Conservation (phyloP, 2,888 invertebrate species). For the Achlya flavicornis region DNA sequence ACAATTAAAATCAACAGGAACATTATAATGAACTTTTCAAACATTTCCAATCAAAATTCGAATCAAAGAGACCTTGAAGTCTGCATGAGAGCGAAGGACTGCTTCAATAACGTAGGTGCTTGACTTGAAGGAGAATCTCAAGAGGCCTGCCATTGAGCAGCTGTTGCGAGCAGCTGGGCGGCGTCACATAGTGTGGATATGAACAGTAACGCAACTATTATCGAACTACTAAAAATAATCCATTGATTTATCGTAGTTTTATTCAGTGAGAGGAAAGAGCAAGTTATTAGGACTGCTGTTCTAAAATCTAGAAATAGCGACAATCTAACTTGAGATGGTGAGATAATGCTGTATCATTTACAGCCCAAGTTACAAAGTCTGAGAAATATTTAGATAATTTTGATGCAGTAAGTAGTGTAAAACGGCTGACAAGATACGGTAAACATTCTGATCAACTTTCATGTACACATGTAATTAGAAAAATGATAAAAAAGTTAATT, state of each 20-base stretch:
- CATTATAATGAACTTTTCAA: conserved; percentile 20
- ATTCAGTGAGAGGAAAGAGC: background rate
- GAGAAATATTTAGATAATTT: too few species aligned
- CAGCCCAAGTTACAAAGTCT: background rate
- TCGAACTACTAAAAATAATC: background rate
- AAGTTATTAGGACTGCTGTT: too few species aligned
- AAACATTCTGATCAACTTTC: too few species aligned
- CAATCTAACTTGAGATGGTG: too few species aligned
- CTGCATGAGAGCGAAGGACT: conserved; percentile 38
- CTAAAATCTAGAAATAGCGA: too few species aligned
- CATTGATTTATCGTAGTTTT: background rate
- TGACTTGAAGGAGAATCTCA: conserved; percentile 44
- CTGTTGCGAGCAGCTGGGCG: conserved; percentile 67
- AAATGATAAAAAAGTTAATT: background rate
- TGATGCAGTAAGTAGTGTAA: too few species aligned
- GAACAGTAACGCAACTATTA: conserved; percentile 1
- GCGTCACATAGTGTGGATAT: conserved; percentile 40
- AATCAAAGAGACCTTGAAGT: conserved; percentile 38
- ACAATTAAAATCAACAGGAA: background rate
- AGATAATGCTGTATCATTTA: background rate
- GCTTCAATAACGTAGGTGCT: conserved; percentile 37
- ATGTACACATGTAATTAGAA: too few species aligned
- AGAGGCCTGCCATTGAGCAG: conserved; percentile 60
- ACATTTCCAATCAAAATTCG: conserved; percentile 38
- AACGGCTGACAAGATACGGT: too few species aligned